Percentiles rank a stretch among this genome's conserved stretches.
Conservation (phyloP, 2,113 vertebrate species). For the Sebastes fasciatus region DNA sequence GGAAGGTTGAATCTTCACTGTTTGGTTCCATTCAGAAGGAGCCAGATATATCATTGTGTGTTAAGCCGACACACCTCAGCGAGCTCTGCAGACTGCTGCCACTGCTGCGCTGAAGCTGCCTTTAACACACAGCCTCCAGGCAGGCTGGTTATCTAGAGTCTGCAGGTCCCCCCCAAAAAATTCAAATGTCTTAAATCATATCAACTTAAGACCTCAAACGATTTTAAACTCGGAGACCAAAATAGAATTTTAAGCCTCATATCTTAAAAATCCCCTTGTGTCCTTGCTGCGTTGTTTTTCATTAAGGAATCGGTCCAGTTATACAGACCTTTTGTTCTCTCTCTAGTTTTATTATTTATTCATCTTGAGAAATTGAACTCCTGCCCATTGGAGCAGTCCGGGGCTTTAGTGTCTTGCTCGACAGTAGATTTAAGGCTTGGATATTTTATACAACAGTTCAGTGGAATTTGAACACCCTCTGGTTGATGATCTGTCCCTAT, state of each 20-base stretch:
- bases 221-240: background rate
- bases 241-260: conserved; percentile 18
- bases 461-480: background rate
- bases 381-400: conserved; percentile 24
- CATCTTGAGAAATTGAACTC: conserved; percentile 36
- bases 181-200: conserved; percentile 22
- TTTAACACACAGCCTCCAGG: conserved; percentile 31
- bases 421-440: background rate
- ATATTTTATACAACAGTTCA: background rate
- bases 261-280: conserved; percentile 14
- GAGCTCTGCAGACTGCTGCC: conserved; percentile 58
- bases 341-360: conserved; percentile 45
- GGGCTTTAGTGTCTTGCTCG: conserved; percentile 23
- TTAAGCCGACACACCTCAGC: conserved; percentile 62
- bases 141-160: conserved; percentile 57
- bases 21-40: conserved; percentile 40
- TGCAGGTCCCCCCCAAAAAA: conserved; percentile 35
- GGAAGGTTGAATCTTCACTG: conserved; percentile 17
- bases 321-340: conserved; percentile 31
- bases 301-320: conserved; percentile 5
- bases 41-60: conserved; percentile 56
- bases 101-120: conserved; percentile 47
- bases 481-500: background rate
- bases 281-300: background rate
- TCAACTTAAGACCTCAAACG: conserved; percentile 19